phyloP scores from a whole-genome alignment of 2,797 vertebrate species.

The Siniperca obscura region DNA sequence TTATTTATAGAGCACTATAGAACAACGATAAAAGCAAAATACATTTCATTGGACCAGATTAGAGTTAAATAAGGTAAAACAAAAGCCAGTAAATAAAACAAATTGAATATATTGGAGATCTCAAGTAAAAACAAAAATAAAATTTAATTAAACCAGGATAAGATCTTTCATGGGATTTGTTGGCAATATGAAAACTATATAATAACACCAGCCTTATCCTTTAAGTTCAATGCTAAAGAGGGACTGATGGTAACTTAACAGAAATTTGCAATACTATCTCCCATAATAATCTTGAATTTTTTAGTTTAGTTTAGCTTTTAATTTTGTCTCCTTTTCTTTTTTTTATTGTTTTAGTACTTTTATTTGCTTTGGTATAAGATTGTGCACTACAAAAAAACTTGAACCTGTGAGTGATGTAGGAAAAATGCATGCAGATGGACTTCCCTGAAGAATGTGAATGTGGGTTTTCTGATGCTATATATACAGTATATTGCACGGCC shows the following conservation, averaged over 20 bases:
- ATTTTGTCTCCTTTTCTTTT: neutral
- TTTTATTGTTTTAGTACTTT: neutral
- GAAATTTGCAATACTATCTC: neutral
- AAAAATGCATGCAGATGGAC: neutral
- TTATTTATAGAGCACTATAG: neutral
- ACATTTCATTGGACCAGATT: neutral
- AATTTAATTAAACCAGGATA: neutral
- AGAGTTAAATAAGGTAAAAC: neutral
- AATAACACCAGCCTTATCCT: neutral
- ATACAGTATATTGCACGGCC: too few relatives aligned
- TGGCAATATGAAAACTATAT: neutral
- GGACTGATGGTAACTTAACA: neutral
- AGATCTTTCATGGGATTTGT: too few relatives aligned
- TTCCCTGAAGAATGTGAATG: neutral
- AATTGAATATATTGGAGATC: neutral
- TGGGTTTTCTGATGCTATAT: neutral
- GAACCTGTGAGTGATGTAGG: neutral
- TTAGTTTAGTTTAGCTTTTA: neutral
- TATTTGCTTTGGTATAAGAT: neutral
- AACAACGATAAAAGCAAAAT: neutral
- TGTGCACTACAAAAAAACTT: neutral
- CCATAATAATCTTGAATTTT: neutral
- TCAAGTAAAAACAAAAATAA: too few relatives aligned
- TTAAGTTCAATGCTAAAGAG: neutral
- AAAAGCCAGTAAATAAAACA: neutral